Base-by-base conservation (phyloP, 2,888 invertebrate species). In the Dioctria linearis region DNA sequence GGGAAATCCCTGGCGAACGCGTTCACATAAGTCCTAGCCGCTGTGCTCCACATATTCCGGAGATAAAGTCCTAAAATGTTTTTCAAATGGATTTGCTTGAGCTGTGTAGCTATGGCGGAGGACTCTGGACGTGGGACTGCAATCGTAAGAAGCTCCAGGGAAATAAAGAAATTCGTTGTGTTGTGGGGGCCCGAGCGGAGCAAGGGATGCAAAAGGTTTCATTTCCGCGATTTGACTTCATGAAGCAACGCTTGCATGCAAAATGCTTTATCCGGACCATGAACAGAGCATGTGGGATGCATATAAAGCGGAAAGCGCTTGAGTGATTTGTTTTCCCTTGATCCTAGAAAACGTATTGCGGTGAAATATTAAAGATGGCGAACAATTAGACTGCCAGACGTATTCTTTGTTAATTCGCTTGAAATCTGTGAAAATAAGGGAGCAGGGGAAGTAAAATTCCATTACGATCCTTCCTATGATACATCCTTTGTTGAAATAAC, bases 21-120 rank as follows among this genome's bases (percentile, higher is more conserved):
- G 37, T 25, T 51, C 71, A 49, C 71, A 71, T 71, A 71, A 71
- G 51, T 54, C 71, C 71, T 11, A 1, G 54, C 51, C 37, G 71
- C 71, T 54, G 37, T 11, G 63, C 40, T 71, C 54, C 71, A 25
- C 71, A 71, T 57, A 71, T 71, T 46, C 71, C 46, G 54, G 71
- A 71, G 71, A 71, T 71, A 71, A 71, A 71, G 71, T 71, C 71
- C 71, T 71, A 71, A 71, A 71, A 71, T 71, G 71, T 71, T 71
- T 71, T 71, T 71, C 51, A 71, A 71, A 71, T 71, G 71, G 71
- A 71, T 71, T 71, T 71, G 71, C 71, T 51, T 71, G 42, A 71
- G 69, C 37, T 25, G 51, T 25, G 51, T 25, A 3, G 69, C 46
- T 3, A 1, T 13, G 57, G 51, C 8, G 51, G 25, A 13, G 57